Percentiles rank a stretch among this genome's conserved stretches.
These are phyloP conservation scores for Euwallacea similis DNA, from an alignment of 1,140 invertebrate genomes.

Conservation along the genomic window DNA sequence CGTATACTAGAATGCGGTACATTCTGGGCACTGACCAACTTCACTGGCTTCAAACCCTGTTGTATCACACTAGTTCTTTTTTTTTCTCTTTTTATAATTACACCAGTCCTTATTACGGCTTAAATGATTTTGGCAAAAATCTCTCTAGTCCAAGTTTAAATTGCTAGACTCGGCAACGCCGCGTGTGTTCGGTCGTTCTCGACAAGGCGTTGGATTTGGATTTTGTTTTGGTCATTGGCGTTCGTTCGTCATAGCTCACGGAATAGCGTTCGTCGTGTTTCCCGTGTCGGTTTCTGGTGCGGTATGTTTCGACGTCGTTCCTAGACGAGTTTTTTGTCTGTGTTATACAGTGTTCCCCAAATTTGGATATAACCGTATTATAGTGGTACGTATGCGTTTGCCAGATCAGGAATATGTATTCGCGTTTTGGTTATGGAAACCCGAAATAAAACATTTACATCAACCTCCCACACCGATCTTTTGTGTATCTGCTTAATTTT, in stretches of 20 bases:
- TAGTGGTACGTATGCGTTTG: neutral
- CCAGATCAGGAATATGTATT: no score
- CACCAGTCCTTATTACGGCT: no score
- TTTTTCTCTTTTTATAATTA: no score
- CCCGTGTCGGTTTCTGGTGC: slow-evolving; percentile 20
- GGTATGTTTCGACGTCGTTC: slow-evolving; percentile 10
- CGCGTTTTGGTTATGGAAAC: neutral
- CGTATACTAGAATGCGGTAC: no score
- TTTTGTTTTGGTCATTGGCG: slow-evolving; percentile 38
- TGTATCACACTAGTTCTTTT: no score
- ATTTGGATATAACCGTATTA: slow-evolving; percentile 2
- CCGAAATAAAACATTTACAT: neutral
- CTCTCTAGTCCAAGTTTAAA: no score
- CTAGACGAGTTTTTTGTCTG: slow-evolving; percentile 20
- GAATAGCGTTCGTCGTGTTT: slow-evolving; percentile 2
- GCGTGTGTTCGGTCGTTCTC: slow-evolving; percentile 14
- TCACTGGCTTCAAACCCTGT: no score
- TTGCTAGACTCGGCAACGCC: neutral
- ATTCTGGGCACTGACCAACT: no score
- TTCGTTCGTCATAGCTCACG: slow-evolving; percentile 11
- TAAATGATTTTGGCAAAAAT: no score
- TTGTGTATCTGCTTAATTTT: neutral
- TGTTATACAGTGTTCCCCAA: slow-evolving; percentile 16
- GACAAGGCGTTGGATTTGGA: slow-evolving; percentile 36
- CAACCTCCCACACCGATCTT: slow-evolving; percentile 11